Base-by-base conservation (phyloP, 1,140 invertebrate species). In the Caenorhabditis inopinata region DNA sequence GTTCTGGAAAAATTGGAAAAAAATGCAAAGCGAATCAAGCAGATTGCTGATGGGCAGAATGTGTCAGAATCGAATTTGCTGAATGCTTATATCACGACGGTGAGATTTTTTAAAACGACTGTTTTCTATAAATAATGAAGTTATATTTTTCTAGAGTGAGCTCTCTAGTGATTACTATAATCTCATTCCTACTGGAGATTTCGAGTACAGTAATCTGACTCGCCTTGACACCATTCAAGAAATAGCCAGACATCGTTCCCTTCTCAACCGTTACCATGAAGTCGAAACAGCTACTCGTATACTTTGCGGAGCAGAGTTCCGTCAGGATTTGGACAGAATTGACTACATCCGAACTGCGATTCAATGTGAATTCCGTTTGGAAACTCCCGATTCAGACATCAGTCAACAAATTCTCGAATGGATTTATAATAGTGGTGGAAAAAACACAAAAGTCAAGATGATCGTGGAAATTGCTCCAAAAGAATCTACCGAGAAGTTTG, bases 101-200 rank as follows among this genome's bases (percentile, higher is more conserved):
- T 76, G 29, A 7, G 25, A 1, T 6, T 29, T 47, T 7, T 78
- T 0, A n/a, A 68, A 78, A 0, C 25, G 23, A 3, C 16, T 48
- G 21, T 9, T 38, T 51, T 74, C 68, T 35, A n/a, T 5, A 2
- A 62, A 62, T 62, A 6, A 0, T 5, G 14, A 3, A 42, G 14
- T 42, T 14, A 42, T 42, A 42, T 32, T 32, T 83, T 35, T 78
- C 29, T 74, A 82, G 81, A 84, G 88, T 5, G 85, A 89, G 49
- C 79, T 90, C 21, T 89, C 89, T 62, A 90, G 90, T 84, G 89
- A 91, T 77, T 91, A 90, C 83, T 91, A 90, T 79, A 87, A 89
- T 49, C 74, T 90, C 5, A 86, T 91, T 73, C 90, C 90, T 4
- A 83, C 89, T 21, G 84, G 85, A 62, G 90, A 90, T 11, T 90